A percentile compares a stretch with the other conserved stretches of the same genome.
Conservation (phyloP, 1,140 invertebrate species). For the Delia radicum region DNA sequence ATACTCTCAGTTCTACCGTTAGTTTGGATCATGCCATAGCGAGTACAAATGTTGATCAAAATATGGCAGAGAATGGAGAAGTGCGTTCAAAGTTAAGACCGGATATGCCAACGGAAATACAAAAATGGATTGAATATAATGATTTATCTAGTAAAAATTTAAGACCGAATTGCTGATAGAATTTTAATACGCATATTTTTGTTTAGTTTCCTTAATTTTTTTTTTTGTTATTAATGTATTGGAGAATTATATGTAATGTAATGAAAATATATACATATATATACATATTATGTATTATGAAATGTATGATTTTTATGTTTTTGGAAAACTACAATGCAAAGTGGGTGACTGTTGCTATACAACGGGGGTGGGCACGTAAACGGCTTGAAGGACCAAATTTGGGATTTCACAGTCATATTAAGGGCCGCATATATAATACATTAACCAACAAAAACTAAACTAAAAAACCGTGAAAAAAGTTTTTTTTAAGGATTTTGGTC, state of each 20-base stretch:
- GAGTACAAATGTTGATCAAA: constrained; percentile 24
- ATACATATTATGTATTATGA: too few relatives aligned
- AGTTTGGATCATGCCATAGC: constrained; percentile 31
- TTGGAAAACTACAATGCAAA: too few relatives aligned
- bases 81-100: constrained; percentile 58
- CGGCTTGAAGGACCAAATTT: too few relatives aligned
- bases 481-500: too few relatives aligned
- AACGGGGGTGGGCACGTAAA: too few relatives aligned
- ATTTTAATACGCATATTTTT: not conserved
- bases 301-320: too few relatives aligned
- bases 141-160: constrained; percentile 67
- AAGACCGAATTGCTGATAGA: constrained; percentile 52
- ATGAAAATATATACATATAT: not conserved
- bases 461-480: too few relatives aligned
- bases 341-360: too few relatives aligned
- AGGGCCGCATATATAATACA: too few relatives aligned
- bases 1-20: constrained; percentile 35
- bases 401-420: too few relatives aligned
- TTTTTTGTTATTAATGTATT: not conserved
- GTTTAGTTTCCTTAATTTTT: not conserved
- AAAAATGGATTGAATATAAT: constrained; percentile 69
- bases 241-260: not conserved
- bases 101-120: constrained; percentile 61
- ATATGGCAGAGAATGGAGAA: constrained; percentile 49
- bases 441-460: too few relatives aligned